Conservation (phyloP, 2,888 invertebrate genomes). For the Clivina fossor region DNA sequence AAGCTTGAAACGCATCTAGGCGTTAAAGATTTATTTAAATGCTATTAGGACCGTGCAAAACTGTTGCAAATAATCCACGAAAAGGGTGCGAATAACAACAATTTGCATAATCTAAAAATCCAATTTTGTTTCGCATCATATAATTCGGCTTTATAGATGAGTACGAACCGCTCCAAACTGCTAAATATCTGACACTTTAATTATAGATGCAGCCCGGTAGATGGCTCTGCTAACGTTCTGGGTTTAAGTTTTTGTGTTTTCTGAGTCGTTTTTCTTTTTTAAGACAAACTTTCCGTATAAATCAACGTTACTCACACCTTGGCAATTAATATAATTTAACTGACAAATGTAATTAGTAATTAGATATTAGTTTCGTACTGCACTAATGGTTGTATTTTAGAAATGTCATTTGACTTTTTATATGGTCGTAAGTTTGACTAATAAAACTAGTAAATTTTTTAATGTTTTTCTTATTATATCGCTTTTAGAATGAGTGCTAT, state of each 20-base stretch:
- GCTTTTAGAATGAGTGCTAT: no score
- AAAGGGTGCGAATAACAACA: slow-evolving; percentile 4
- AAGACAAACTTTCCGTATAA: slow-evolving; percentile 17
- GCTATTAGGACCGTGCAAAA: slow-evolving; percentile 13
- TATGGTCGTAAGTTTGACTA: no score
- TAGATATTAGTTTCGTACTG: slow-evolving; percentile 15
- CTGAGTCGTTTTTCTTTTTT: background rate
- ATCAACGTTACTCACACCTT: slow-evolving; percentile 22
- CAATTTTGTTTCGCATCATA: slow-evolving; percentile 23
- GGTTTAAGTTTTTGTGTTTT: background rate
- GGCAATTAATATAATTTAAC: slow-evolving; percentile 21
- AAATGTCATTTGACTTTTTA: no score
- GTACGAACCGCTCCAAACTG: slow-evolving; percentile 1
- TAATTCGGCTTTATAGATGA: slow-evolving; percentile 30
- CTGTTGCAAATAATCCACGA: slow-evolving; percentile 1
- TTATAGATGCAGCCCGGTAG: slow-evolving; percentile 29
- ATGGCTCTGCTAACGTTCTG: background rate
- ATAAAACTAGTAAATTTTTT: no score
- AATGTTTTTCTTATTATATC: no score
- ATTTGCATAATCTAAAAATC: slow-evolving; percentile 32
- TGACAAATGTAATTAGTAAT: slow-evolving; percentile 23
- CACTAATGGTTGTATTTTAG: no score
- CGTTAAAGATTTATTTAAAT: no score
- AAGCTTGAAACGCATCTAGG: no score
- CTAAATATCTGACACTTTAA: slow-evolving; percentile 26